phyloP scores from a whole-genome alignment of 1,140 invertebrate genomes.

The Drosophila repleta region DNA sequence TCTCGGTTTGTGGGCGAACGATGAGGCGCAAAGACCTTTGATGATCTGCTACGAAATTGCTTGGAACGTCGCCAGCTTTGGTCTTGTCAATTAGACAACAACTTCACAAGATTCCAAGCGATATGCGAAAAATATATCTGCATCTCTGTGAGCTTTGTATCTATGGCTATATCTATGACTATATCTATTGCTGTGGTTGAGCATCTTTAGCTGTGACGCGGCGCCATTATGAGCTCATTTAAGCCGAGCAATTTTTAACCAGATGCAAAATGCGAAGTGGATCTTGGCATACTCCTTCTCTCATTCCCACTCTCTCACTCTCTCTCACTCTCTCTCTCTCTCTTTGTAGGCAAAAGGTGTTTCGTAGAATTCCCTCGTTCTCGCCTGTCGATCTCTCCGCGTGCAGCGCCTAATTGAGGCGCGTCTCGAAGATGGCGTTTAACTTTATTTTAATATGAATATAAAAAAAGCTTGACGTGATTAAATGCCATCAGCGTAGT shows the following conservation, averaged over 20 bases:
- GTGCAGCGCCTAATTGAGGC: constrained; percentile 43
- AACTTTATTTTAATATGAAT: constrained; percentile 69
- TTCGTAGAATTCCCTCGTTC: constrained; percentile 67
- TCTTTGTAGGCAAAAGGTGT: constrained; percentile 31
- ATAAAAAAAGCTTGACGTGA: constrained; percentile 61
- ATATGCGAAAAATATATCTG: constrained; percentile 41
- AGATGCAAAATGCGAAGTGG: constrained; percentile 26
- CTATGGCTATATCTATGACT: constrained; percentile 4
- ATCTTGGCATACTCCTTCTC: not conserved
- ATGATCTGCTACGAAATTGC: constrained; percentile 63
- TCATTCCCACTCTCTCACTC: not conserved
- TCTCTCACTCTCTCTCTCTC: not conserved
- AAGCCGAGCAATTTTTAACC: constrained; percentile 32
- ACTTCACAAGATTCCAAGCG: constrained; percentile 72
- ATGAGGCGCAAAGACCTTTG: constrained; percentile 58
- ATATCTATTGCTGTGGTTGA: constrained; percentile 3
- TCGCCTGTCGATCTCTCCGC: constrained; percentile 47
- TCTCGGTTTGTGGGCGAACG: constrained; percentile 38
- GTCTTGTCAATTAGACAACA: constrained; percentile 73
- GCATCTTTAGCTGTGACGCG: constrained; percentile 8
- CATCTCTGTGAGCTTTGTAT: constrained; percentile 11
- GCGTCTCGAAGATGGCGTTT: constrained; percentile 70
- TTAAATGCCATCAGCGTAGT: constrained; percentile 72
- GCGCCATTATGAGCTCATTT: constrained; percentile 26
- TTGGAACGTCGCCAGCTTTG: constrained; percentile 73